Evolutionary conservation across 2,797 vertebrate genomes (phyloP).

Genomic region (Alauda arvensis): DNA sequence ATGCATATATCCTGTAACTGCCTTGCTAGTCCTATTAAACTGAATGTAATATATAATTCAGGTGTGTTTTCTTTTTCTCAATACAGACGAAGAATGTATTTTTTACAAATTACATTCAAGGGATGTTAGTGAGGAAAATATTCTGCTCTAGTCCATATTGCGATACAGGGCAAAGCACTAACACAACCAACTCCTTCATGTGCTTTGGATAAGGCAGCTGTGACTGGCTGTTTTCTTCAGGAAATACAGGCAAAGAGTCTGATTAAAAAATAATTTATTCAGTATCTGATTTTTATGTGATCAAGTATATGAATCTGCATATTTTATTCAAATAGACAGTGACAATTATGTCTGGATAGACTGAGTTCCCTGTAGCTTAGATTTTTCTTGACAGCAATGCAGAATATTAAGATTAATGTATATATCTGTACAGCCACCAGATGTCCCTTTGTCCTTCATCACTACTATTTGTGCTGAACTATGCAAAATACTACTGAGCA

Average conservation of each 20-base stretch:
- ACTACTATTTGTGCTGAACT: not conserved
- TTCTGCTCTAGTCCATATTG: not conserved
- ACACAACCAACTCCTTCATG: not conserved
- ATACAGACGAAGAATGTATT: not conserved
- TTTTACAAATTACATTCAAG: not conserved
- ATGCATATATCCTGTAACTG: not conserved
- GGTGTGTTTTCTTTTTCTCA: not conserved
- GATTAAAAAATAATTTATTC: conserved; percentile 24
- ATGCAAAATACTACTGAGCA: not conserved
- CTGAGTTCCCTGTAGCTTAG: not conserved
- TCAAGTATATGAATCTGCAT: not conserved
- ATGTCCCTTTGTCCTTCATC: conserved; percentile 28
- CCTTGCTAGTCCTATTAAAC: not conserved
- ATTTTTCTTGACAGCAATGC: conserved; percentile 20
- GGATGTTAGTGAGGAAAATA: not conserved
- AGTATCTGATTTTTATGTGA: conserved; percentile 1
- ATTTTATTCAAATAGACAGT: conserved; percentile 22
- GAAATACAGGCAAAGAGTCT: not conserved
- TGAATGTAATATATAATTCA: not conserved
- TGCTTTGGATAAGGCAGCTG: not conserved
- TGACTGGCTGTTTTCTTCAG: not conserved
- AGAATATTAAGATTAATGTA: conserved; percentile 47
- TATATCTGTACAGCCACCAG: not conserved
- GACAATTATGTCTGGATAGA: not conserved
- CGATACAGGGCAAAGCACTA: not conserved